A percentile compares a stretch with the other conserved stretches of the same genome.
Evolutionary conservation across 2,888 invertebrate species (phyloP).

Genomic region (Chrysolina oricalcia): DNA sequence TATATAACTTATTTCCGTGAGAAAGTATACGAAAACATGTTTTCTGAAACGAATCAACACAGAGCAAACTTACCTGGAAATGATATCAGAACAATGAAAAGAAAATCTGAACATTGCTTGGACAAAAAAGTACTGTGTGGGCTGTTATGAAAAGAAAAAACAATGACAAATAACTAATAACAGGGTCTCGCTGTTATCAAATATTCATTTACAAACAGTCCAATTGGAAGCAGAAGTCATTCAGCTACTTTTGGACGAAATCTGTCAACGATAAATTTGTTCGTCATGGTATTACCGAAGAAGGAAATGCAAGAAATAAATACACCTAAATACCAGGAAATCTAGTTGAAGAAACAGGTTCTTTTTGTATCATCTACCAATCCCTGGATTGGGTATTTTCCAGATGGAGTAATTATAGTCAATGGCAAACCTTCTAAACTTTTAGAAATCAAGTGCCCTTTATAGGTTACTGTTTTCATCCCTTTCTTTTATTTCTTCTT

Average conservation of each 20-base stretch:
- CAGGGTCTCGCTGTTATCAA: conserved; percentile 21
- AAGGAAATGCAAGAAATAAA: conserved; percentile 22
- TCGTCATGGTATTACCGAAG: conserved; percentile 33
- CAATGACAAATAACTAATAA: conserved; percentile 16
- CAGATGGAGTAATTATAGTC: conserved; percentile 41
- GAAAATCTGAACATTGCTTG: too few relatives aligned
- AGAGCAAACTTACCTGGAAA: too few relatives aligned
- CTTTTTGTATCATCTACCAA: too few relatives aligned
- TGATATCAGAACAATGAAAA: too few relatives aligned
- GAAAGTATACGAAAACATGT: too few relatives aligned
- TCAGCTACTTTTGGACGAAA: conserved; percentile 41
- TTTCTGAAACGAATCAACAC: too few relatives aligned
- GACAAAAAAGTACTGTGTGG: too few relatives aligned
- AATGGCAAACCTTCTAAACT: conserved; percentile 34
- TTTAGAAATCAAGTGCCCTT: conserved; percentile 42
- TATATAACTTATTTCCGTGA: too few relatives aligned
- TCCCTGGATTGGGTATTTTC: conserved; percentile 37
- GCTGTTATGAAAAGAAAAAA: conserved; percentile 18
- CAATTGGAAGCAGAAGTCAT: conserved; percentile 32
- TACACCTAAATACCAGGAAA: conserved; percentile 22
- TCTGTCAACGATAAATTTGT: conserved; percentile 23
- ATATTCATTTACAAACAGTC: conserved; percentile 33
- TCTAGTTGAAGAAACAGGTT: conserved; percentile 30
- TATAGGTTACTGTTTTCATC: conserved; percentile 1
- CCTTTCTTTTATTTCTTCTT: too few relatives aligned